Conservation (phyloP, 2,888 invertebrate species). For the Drosophila monieri region DNA sequence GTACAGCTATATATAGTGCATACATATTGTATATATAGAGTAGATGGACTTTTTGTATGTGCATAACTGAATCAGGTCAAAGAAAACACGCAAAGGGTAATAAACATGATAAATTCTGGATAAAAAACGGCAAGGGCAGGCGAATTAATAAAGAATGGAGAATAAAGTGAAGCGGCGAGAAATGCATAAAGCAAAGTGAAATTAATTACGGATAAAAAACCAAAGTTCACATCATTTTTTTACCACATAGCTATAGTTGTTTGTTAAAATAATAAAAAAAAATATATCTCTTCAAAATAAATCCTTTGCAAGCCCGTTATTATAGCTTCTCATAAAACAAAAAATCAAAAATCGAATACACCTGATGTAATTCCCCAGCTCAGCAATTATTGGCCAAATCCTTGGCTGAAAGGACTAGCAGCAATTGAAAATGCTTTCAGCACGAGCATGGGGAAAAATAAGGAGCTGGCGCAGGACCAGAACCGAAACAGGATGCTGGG, state of each 20-base stretch:
- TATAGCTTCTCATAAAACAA: no score
- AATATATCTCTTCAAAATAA: neutral
- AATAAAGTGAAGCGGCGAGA: neutral
- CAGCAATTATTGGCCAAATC: neutral
- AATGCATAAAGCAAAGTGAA: slow-evolving; percentile 3
- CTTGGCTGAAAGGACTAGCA: neutral
- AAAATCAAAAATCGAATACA: neutral
- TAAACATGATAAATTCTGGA: slow-evolving; percentile 40
- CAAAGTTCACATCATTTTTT: neutral
- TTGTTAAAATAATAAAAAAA: no score
- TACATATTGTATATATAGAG: neutral
- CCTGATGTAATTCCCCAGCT: neutral
- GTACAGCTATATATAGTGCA: neutral
- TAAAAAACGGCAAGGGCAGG: slow-evolving; percentile 13
- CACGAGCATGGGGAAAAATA: neutral
- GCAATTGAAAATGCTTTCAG: slow-evolving; percentile 3
- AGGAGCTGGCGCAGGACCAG: neutral
- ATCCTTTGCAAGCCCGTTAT: neutral
- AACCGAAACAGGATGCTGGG: slow-evolving; percentile 14
- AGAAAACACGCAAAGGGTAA: slow-evolving; percentile 41
- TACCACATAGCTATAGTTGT: neutral
- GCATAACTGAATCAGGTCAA: slow-evolving; percentile 32
- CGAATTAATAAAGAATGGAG: slow-evolving; percentile 26
- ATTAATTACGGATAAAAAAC: slow-evolving; percentile 1
- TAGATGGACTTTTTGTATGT: slow-evolving; percentile 3